Evolutionary conservation across 2,797 vertebrate species (phyloP), one percentile per base, ranked within the genome.

Genomic region (Argentina silus): DNA sequence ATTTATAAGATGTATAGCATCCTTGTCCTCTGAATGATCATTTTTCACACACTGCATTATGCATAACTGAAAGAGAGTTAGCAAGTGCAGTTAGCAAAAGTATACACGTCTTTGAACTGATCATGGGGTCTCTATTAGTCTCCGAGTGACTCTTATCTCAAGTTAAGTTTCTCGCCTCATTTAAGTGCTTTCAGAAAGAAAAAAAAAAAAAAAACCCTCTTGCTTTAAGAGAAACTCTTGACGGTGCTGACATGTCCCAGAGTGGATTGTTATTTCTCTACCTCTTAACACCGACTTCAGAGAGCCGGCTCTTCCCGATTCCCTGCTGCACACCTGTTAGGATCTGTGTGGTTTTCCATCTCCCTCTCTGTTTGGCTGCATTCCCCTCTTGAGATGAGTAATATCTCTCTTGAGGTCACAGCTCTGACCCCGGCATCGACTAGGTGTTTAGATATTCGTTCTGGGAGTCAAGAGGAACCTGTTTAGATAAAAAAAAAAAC

Each of bases 231-330:
- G 81, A 84, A 83, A 82, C 85, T 69, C 82, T 79, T 71, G 74
- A 81, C 68, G 72, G 68, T 64, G 82, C 65, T 9, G 23, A 78
- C 59, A 36, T 36, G 27, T 87, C 86, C 83, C 87, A 84, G 66
- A 81, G 87, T 86, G 82, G 81, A 87, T 89, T 85, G 86, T 89
- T 90, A 88, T 87, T 75, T 77, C 75, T 72, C 64, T 64, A 79
- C 81, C 78, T 85, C 78, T 86, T 85, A 83, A 82, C 81, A 72
- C 69, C 44, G 23, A 82, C 83, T 87, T 90, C 86, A 87, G 85
- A 87, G 80, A 80, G 82, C 6, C 51, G 14, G 64, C 77, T 82
- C 27, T 36, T 4, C 27, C 27, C 60, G 67, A 62, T 77, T 86
- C 82, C 78, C 77, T 0, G 15, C 71, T 66, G 67, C 76, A 43